These are phyloP conservation scores for Amyelois transitella DNA, from an alignment of 1,140 invertebrate species.

Conservation along the genomic window DNA sequence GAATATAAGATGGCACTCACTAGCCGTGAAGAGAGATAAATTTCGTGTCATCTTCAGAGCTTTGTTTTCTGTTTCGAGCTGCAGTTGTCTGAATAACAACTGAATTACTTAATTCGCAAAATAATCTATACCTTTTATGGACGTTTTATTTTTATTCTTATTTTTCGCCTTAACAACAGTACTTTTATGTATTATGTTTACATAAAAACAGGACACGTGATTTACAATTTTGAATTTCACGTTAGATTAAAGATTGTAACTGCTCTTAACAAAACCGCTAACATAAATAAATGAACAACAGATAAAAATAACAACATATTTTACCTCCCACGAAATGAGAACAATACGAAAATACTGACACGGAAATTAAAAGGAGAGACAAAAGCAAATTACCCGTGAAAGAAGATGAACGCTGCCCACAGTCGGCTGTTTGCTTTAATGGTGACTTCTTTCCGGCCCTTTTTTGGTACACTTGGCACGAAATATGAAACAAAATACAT, in stretches of 20 bases:
- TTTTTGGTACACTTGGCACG: conserved; percentile 2
- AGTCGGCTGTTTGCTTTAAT: conserved; percentile 42
- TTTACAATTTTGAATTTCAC: too few species aligned
- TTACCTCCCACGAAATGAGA: conserved; percentile 27
- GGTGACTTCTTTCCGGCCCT: conserved; percentile 31
- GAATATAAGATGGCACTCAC: not conserved
- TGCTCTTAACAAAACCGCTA: too few species aligned
- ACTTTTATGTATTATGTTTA: too few species aligned
- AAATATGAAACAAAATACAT: too few species aligned
- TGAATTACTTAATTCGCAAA: too few species aligned
- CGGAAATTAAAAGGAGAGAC: conserved; percentile 65
- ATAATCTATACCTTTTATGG: too few species aligned
- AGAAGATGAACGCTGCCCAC: conserved; percentile 35
- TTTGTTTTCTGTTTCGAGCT: not conserved
- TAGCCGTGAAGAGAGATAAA: not conserved
- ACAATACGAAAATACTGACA: conserved; percentile 52
- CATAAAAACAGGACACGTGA: too few species aligned
- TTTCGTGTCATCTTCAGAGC: not conserved
- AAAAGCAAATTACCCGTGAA: conserved; percentile 59
- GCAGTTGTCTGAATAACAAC: conserved; percentile 12
- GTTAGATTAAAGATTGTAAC: too few species aligned
- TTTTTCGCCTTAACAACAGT: too few species aligned
- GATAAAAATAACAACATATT: conserved; percentile 41
- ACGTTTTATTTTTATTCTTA: too few species aligned
- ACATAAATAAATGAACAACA: conserved; percentile 15